Conservation (phyloP, 1,140 invertebrate species). For the Drosophila repleta region DNA sequence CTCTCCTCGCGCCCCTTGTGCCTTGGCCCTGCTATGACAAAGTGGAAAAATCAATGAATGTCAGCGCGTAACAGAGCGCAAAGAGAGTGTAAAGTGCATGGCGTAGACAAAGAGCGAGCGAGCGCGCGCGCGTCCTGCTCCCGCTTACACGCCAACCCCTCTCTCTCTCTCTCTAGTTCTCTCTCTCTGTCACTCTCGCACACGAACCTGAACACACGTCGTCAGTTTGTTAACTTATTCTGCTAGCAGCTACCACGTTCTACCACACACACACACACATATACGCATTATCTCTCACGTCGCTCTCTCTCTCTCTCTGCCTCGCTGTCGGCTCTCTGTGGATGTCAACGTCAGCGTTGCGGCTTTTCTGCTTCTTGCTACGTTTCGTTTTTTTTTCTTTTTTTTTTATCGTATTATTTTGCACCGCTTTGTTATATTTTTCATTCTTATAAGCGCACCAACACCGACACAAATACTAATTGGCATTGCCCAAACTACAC, state of each 20-base stretch:
- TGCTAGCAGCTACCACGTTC: constrained; percentile 49
- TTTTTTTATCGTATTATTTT: constrained; percentile 60
- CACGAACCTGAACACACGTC: constrained; percentile 57
- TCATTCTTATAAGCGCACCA: constrained; percentile 55
- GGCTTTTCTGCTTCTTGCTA: constrained; percentile 73
- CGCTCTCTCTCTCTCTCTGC: constrained; percentile 15
- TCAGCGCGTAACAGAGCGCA: constrained; percentile 36
- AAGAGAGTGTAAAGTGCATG: constrained; percentile 22
- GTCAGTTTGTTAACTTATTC: constrained; percentile 75
- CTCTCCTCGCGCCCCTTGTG: neutral
- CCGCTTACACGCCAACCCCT: neutral
- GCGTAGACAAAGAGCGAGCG: constrained; percentile 44
- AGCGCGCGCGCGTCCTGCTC: constrained; percentile 34
- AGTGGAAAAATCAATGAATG: constrained; percentile 63
- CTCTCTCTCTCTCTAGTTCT: neutral
- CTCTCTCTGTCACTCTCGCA: neutral
- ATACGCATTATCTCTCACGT: constrained; percentile 8
- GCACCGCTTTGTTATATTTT: constrained; percentile 63
- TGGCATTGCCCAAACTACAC: constrained; percentile 55
- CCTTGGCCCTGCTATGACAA: constrained; percentile 17
- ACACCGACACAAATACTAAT: constrained; percentile 59
- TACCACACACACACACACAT: constrained; percentile 48
- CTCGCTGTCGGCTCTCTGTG: constrained; percentile 12
- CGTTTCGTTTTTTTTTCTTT: constrained; percentile 26
- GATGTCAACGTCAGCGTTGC: constrained; percentile 68